phyloP scores from a whole-genome alignment of 2,888 invertebrate genomes.

The Lepidonotus clava region DNA sequence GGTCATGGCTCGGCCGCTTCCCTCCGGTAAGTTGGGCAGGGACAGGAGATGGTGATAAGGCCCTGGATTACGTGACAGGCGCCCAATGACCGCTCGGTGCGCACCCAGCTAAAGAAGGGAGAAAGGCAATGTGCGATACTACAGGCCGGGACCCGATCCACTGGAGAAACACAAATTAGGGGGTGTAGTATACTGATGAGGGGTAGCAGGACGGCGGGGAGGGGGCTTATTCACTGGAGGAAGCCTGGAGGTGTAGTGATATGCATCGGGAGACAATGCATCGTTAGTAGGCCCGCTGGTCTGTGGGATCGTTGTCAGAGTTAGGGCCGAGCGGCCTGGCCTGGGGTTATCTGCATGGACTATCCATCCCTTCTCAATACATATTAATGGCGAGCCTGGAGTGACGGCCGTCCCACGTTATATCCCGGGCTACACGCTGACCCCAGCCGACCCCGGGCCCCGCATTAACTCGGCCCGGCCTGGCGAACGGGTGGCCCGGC shows the following conservation, averaged over 20 bases:
- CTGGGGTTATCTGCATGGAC: neutral
- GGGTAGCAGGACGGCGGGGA: neutral
- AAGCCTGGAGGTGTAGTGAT: too few species aligned
- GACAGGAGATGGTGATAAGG: too few species aligned
- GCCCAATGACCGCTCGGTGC: too few species aligned
- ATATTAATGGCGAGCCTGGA: neutral
- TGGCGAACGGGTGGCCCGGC: neutral
- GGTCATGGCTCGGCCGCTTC: too few species aligned
- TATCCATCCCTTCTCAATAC: neutral
- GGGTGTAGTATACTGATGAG: neutral
- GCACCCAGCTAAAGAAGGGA: too few species aligned
- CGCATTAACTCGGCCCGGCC: neutral
- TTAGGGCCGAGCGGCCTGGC: neutral
- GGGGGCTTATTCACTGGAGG: neutral
- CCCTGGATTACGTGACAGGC: too few species aligned
- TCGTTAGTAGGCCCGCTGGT: neutral
- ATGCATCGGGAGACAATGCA: conserved; percentile 1
- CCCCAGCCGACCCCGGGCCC: neutral
- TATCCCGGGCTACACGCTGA: neutral
- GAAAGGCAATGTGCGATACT: neutral
- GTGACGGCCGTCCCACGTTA: neutral
- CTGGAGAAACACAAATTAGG: too few species aligned
- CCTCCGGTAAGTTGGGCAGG: too few species aligned
- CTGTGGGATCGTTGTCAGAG: conserved; percentile 11
- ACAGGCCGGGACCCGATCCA: neutral